Evolutionary conservation across 2,113 vertebrate species (phyloP), one percentile per base, ranked within the genome.

Genomic region (Tragelaphus buxtoni): DNA sequence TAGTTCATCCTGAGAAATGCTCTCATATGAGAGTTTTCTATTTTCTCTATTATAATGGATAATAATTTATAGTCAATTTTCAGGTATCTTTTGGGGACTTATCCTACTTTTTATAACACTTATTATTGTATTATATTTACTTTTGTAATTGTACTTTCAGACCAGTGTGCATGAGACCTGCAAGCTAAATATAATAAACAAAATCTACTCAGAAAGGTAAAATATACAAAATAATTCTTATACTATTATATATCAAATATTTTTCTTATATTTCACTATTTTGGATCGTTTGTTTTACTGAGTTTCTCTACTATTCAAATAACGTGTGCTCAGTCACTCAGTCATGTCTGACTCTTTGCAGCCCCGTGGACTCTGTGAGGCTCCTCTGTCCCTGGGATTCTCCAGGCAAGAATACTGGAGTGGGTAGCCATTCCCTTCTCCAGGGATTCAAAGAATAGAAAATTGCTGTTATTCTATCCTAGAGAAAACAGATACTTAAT

Each of bases 111-210:
- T 86, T 92, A 83, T 94, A 92, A 65, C 5, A 69, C 86, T 65
- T 81, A 51, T 93, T 77, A 63, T 69, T 69, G 65, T 35, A 69
- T 91, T 92, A 55, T 65, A 82, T 83, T 98, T 93, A 89, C 93
- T 65, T 92, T 96, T 96, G n/a, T 94, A 82, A 80, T 86, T 93
- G 35, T 7, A 56, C 58, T 72, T 90, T 92, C 30, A 85, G 82
- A 56, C 16, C 20, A 26, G 4, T 30, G 45, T 76, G 11, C 9
- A 9, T 74, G 42, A 69, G n/a, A 85, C 8, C 18, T 86, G 4
- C 2, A 88, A 84, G 42, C 53, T 97, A 96, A 86, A 80, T 90
- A 94, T 89, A 95, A 91, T 79, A 83, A 82, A 30, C 11, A 92
- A 42, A 96, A 53, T 74, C 92, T 83, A 22, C 69, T 96, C 12